These are phyloP conservation scores for Melanotaenia trifasciata DNA, from an alignment of 2,797 vertebrate genomes.

Conservation along the genomic window DNA sequence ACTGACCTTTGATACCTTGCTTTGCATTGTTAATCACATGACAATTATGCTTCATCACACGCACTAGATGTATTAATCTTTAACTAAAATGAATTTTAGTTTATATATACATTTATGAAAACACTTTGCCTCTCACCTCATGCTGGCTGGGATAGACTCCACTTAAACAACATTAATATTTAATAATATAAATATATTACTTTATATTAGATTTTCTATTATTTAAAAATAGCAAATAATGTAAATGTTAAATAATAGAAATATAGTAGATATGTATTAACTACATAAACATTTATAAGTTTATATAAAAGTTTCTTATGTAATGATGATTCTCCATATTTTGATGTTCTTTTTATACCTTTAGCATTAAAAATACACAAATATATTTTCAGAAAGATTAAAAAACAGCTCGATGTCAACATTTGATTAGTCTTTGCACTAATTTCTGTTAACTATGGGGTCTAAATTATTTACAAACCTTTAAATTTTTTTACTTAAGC, in stretches of 20 bases:
- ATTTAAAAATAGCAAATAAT: too few relatives aligned
- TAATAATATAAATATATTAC: too few relatives aligned
- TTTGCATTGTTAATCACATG: slow-evolving; percentile 23
- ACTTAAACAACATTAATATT: too few relatives aligned
- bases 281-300: too few relatives aligned
- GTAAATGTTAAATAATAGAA: too few relatives aligned
- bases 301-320: not conserved
- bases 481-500: not conserved
- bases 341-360: not conserved
- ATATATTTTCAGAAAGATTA: not conserved
- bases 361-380: not conserved
- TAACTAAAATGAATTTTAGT: too few relatives aligned
- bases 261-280: too few relatives aligned
- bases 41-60: not conserved
- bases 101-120: not conserved
- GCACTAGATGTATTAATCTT: too few relatives aligned
- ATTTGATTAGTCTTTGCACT: not conserved
- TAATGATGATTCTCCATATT: not conserved
- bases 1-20: slow-evolving; percentile 33
- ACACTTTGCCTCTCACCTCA: not conserved
- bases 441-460: not conserved
- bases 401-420: too few relatives aligned
- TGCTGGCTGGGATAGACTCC: too few relatives aligned
- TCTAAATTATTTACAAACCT: not conserved
- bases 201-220: too few relatives aligned